Base-by-base conservation (phyloP, 1,140 invertebrate species). In the Philotrypesis tridentata region DNA sequence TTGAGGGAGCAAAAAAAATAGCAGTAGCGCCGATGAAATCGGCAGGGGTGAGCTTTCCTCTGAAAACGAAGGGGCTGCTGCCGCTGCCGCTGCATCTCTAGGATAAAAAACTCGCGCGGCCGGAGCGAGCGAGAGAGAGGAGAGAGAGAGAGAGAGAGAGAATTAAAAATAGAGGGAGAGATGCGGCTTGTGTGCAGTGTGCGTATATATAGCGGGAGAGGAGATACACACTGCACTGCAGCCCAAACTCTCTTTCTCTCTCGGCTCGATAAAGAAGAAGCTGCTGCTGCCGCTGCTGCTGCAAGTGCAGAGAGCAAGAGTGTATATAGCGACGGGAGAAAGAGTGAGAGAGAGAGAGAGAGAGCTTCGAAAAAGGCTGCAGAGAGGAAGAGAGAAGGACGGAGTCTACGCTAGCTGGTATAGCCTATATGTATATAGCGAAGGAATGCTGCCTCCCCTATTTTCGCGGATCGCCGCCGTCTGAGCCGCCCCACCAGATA, bases 361-460 rank as follows among this genome's bases (percentile, higher is more conserved):
- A 33, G 17, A 17, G 60, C 37, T 55, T 55, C 48, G 48, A 65
- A 23, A 73, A 48, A 31, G 43, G 70, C 25, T 71, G 67, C 14
- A n/a, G 7, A 33, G n/a, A 17, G 21, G 6, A 6, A 70, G 17
- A 78, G 63, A 73, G 17, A 80, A 37, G 25, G 43, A 67, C 8
- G 83, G 71, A 76, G 68, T 83, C 82, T 84, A 84, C 85, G n/a
- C n/a, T n/a, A n/a, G n/a, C n/a, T n/a, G n/a, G n/a, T n/a, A n/a
- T n/a, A n/a, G n/a, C n/a, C n/a, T n/a, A n/a, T n/a, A n/a, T 88
- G 88, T 87, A 55, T 55, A 55, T 55, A 79, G 68, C 63, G 37
- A 33, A 80, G 79, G 67, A 89, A 89, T 89, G 87, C 85, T 86
- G 85, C 86, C 82, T 85, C 86, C 87, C 86, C 86, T 84, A 84